These are phyloP conservation scores for Ceratosolen fusciceps DNA, from an alignment of 1,140 invertebrate species.

Conservation along the genomic window DNA sequence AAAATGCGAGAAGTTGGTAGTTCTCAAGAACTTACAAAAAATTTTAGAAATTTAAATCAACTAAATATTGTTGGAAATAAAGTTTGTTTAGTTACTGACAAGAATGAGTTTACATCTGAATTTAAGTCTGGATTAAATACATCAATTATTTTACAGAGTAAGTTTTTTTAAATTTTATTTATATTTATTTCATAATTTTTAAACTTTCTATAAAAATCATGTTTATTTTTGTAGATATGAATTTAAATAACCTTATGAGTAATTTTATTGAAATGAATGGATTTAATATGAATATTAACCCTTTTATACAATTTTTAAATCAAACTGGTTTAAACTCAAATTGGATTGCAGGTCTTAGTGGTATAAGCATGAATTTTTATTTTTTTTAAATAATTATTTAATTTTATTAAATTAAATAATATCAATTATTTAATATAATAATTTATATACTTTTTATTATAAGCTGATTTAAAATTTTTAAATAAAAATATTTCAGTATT, in stretches of 20 bases:
- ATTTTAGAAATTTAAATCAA: conserved; percentile 58
- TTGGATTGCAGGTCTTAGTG: conserved; percentile 63
- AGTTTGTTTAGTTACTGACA: conserved; percentile 49
- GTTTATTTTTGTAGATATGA: conserved; percentile 57
- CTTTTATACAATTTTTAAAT: conserved; percentile 68
- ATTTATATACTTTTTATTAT: too few relatives aligned
- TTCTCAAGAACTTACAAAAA: conserved; percentile 59
- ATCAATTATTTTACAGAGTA: conserved; percentile 79
- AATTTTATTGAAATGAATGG: conserved; percentile 67
- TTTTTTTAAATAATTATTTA: background rate
- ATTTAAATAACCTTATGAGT: conserved; percentile 67
- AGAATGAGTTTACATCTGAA: conserved; percentile 51
- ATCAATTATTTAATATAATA: too few relatives aligned
- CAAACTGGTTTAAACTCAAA: conserved; percentile 66
- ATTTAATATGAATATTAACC: conserved; percentile 69
- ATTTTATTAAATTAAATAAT: too few relatives aligned
- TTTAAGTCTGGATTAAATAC: conserved; percentile 73
- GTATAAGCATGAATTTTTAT: conserved; percentile 52
- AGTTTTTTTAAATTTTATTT: conserved; percentile 33
- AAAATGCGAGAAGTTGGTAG: conserved; percentile 63
- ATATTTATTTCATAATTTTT: background rate
- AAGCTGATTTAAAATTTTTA: too few relatives aligned
- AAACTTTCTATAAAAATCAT: background rate
- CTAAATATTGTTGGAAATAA: conserved; percentile 56
- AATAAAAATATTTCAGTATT: too few relatives aligned